These are phyloP conservation scores for Urosaurus nigricauda DNA, from an alignment of 2,797 vertebrate genomes.

Conservation along the genomic window DNA sequence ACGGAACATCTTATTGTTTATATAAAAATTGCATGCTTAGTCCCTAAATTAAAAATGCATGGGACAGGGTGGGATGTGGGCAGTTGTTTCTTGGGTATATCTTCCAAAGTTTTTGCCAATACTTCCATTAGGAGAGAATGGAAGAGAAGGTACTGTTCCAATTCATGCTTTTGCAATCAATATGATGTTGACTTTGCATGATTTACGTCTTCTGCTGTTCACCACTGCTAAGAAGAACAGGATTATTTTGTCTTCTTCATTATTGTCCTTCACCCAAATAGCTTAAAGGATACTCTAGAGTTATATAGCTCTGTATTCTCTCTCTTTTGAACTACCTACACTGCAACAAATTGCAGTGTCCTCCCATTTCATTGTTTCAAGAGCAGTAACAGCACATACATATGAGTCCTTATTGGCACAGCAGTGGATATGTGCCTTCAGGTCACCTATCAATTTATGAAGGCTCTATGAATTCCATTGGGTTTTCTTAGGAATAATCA, in stretches of 20 bases:
- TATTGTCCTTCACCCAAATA: background rate
- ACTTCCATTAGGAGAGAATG: background rate
- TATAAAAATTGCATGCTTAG: background rate
- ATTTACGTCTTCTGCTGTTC: background rate
- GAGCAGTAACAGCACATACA: background rate
- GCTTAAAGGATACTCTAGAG: background rate
- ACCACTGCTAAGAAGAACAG: too few relatives aligned
- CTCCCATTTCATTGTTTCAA: constrained; percentile 1
- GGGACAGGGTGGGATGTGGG: too few relatives aligned
- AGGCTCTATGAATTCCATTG: too few relatives aligned
- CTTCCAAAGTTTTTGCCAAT: background rate
- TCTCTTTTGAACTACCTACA: background rate
- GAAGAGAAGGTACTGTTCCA: background rate
- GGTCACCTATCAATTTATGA: too few relatives aligned
- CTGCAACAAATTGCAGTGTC: background rate
- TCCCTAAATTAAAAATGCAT: too few relatives aligned
- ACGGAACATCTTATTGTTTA: background rate
- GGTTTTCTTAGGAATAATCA: too few relatives aligned
- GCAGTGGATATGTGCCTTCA: background rate
- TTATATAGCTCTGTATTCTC: background rate
- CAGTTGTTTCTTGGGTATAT: background rate
- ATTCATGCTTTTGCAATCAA: background rate
- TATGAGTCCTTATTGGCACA: background rate
- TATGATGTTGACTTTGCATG: background rate
- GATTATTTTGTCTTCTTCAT: background rate